These are phyloP conservation scores for Shinisaurus crocodilurus DNA, from an alignment of 2,113 vertebrate genomes.

Conservation along the genomic window DNA sequence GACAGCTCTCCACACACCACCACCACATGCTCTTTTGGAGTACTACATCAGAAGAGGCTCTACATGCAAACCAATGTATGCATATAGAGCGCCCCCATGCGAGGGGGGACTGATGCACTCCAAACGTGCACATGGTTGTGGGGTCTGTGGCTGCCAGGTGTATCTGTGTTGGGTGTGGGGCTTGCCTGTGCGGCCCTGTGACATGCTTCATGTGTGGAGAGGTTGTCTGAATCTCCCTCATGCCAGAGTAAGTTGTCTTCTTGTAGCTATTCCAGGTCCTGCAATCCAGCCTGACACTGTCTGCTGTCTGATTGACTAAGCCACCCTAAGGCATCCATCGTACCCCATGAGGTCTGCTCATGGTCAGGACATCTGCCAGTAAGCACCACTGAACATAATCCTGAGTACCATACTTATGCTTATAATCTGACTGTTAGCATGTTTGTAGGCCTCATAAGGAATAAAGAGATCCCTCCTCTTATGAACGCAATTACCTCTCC, in stretches of 20 bases:
- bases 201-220: not conserved
- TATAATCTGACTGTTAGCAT: not conserved
- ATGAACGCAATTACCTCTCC: not conserved
- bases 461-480: not conserved
- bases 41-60: too few relatives aligned
- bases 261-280: not conserved
- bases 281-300: not conserved
- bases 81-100: too few relatives aligned
- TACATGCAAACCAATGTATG: too few relatives aligned
- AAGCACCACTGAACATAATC: not conserved
- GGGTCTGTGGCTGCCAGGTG: too few relatives aligned
- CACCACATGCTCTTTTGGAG: too few relatives aligned
- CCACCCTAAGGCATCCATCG: too few relatives aligned
- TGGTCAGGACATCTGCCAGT: too few relatives aligned
- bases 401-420: not conserved
- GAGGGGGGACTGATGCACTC: too few relatives aligned
- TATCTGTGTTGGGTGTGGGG: not conserved
- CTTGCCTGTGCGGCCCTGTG: not conserved
- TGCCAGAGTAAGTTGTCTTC: not conserved
- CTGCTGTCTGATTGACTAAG: not conserved
- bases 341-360: not conserved
- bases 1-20: too few relatives aligned
- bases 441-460: not conserved
- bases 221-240: not conserved
- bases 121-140: too few relatives aligned